phyloP scores from a whole-genome alignment of 2,113 vertebrate species.

The Bubo bubo region DNA sequence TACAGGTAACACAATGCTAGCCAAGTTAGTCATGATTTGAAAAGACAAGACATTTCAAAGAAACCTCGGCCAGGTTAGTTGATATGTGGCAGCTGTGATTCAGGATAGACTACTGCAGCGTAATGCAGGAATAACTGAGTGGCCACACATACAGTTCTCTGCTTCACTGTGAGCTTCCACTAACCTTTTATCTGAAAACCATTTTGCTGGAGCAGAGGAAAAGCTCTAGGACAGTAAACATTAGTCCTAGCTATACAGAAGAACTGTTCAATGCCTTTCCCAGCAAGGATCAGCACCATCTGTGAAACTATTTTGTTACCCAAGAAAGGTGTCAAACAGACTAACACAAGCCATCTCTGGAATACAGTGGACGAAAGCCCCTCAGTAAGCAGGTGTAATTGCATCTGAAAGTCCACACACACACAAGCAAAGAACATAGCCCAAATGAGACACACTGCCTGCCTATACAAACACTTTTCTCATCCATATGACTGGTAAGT shows the following conservation, averaged over 20 bases:
- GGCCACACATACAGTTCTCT: not conserved
- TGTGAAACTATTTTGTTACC: not conserved
- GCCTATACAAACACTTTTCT: not conserved
- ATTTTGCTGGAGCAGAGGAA: not conserved
- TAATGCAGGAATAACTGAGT: not conserved
- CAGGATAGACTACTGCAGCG: not conserved
- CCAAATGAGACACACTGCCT: not conserved
- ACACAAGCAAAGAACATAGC: not conserved
- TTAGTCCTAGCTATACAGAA: not conserved
- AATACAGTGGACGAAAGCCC: not conserved
- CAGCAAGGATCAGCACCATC: not conserved
- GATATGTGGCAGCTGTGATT: not conserved
- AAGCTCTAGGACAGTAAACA: not conserved
- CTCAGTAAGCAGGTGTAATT: not conserved
- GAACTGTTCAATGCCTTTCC: not conserved
- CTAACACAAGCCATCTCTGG: too few species aligned
- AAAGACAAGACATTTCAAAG: not conserved
- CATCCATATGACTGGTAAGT: not conserved
- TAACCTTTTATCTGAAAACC: not conserved
- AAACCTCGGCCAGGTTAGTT: not conserved
- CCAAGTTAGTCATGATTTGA: not conserved
- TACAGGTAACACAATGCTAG: not conserved
- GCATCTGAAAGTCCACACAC: not conserved
- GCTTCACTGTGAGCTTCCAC: not conserved
- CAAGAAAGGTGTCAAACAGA: not conserved